Conservation (phyloP, 2,888 invertebrate species). For the Phaonia tiefii region DNA sequence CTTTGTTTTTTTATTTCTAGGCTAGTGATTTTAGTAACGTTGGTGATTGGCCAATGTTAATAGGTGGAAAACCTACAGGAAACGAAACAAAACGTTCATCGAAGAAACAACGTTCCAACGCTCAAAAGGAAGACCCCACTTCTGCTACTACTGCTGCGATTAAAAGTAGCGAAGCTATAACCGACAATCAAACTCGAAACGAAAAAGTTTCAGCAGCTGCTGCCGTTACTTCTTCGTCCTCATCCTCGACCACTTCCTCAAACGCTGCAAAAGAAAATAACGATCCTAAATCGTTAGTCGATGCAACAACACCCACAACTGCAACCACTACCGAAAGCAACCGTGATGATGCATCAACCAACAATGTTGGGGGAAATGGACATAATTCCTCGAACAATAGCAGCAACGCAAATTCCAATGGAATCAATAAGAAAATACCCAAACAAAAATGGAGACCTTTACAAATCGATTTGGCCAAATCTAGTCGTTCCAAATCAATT, state of each 20-base stretch:
- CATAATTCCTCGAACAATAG: conserved; percentile 54
- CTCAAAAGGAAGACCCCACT: conserved; percentile 59
- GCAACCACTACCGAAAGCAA: conserved; percentile 50
- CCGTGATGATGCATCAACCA: conserved; percentile 66
- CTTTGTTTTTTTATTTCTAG: conserved; percentile 81
- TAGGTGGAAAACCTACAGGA: conserved; percentile 83
- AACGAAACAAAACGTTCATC: conserved; percentile 79
- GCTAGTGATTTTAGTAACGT: conserved; percentile 93
- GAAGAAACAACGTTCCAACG: conserved; percentile 71
- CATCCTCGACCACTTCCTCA: conserved; percentile 37
- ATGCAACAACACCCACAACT: conserved; percentile 19
- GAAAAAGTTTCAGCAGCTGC: conserved; percentile 29
- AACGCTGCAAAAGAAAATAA: conserved; percentile 60
- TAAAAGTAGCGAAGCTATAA: conserved; percentile 29
- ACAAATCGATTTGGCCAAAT: conserved; percentile 89
- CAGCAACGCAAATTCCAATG: conserved; percentile 67
- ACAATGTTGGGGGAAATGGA: conserved; percentile 54
- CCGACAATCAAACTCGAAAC: conserved; percentile 42
- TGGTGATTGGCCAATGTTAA: conserved; percentile 94
- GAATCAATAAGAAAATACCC: conserved; percentile 79
- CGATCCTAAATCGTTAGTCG: conserved; percentile 66
- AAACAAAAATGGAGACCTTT: conserved; percentile 95
- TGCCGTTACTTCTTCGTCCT: conserved; percentile 29
- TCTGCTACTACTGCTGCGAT: conserved; percentile 25
- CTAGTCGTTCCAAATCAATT: conserved; percentile 83